These are phyloP conservation scores for Misgurnus mizolepis DNA, from an alignment of 2,113 vertebrate genomes.

Conservation along the genomic window DNA sequence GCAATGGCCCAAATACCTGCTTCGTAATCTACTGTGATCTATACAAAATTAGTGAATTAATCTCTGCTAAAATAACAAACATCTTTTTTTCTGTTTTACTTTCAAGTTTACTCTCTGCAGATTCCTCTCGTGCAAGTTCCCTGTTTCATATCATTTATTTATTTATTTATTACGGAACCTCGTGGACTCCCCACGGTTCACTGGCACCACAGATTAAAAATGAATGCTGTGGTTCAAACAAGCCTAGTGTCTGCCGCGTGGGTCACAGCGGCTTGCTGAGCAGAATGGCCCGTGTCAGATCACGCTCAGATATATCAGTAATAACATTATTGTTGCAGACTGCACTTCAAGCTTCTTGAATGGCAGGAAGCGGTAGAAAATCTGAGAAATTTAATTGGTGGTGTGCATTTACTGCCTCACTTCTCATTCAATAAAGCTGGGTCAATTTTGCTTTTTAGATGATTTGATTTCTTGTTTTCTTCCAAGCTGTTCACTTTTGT, in stretches of 20 bases:
- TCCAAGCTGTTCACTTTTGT: constrained; percentile 2
- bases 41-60: neutral
- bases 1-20: constrained; percentile 4
- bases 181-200: constrained; percentile 33
- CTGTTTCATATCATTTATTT: constrained; percentile 9
- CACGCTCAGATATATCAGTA: constrained; percentile 34
- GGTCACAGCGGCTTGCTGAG: constrained; percentile 17
- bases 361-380: constrained; percentile 7
- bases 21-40: constrained; percentile 9
- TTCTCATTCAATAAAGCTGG: constrained; percentile 21
- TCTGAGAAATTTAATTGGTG: constrained; percentile 29
- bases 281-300: neutral
- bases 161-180: constrained; percentile 34
- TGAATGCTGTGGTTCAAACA: constrained; percentile 40
- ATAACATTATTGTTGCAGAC: constrained; percentile 16
- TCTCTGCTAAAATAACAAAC: too few species aligned
- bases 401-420: neutral
- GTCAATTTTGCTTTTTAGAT: neutral
- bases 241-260: constrained; percentile 28
- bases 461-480: constrained; percentile 23
- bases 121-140: neutral
- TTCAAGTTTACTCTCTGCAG: neutral
- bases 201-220: constrained; percentile 45
- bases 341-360: constrained; percentile 3
- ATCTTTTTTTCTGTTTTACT: neutral